phyloP scores from a whole-genome alignment of 2,888 invertebrate genomes.

The Gari tellinella region DNA sequence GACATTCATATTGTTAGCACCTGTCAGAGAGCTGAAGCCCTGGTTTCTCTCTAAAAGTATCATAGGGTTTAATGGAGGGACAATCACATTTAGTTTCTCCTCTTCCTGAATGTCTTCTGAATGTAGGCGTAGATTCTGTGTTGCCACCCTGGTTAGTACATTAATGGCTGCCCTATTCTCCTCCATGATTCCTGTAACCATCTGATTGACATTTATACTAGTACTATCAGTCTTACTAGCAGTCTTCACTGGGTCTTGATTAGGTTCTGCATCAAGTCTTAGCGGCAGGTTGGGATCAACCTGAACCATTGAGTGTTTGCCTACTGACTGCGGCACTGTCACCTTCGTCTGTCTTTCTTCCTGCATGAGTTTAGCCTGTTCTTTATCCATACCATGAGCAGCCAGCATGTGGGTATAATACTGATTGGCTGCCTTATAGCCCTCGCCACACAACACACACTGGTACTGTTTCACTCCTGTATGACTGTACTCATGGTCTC shows the following conservation, averaged over 20 bases:
- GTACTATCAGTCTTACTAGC: background rate
- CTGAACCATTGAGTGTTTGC: background rate
- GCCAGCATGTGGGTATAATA: conserved; percentile 45
- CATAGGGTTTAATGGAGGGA: conserved; percentile 37
- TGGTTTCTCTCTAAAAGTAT: conserved; percentile 13
- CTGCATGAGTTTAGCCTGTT: conserved; percentile 30
- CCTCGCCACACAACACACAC: conserved; percentile 35
- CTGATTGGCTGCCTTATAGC: conserved; percentile 28
- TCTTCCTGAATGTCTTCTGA: conserved; percentile 33
- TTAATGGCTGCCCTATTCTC: conserved; percentile 29
- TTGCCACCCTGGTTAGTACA: conserved; percentile 47
- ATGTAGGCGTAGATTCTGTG: conserved; percentile 49
- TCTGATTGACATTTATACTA: conserved; percentile 7
- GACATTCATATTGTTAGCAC: background rate
- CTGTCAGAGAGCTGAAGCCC: background rate
- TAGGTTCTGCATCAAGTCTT: background rate
- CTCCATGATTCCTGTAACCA: conserved; percentile 25
- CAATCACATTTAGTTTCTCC: conserved; percentile 30
- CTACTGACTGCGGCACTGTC: background rate
- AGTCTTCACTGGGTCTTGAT: background rate
- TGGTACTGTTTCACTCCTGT: conserved; percentile 31
- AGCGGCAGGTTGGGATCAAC: conserved; percentile 16
- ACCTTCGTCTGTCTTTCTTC: background rate
- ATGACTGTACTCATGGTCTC: conserved; percentile 29
- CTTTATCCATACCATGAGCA: conserved; percentile 38